Evolutionary conservation across 92 coral and sea anemone species (phyloP), one percentile per base, ranked within the genome.

Genomic region (Palythoa grandis): DNA sequence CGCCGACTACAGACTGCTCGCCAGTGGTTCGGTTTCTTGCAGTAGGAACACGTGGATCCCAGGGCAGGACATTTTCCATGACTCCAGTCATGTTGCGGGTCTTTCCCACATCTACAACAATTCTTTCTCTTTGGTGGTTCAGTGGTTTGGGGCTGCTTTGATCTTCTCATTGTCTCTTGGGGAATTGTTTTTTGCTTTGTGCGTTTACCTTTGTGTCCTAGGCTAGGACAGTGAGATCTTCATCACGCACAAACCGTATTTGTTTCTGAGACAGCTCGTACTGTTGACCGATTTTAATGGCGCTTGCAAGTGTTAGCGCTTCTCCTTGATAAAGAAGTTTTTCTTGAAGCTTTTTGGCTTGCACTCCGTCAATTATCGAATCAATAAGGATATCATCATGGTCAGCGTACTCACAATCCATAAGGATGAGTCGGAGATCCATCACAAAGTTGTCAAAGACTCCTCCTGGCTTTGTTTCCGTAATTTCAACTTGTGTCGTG

Each of bases 351-450:
- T 78, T 89, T 70, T 73, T 86, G 20, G 53, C 86, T 24, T 78
- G 72, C 22, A 89, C 92, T 12, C 87, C 92, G 58, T 80, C 87
- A 23, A 85, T 86, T 66, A 89, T 89, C 37, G 89, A 56, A 75
- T 89, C 89, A 60, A 86, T 86, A 72, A 89, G 72, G 70, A 89
- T 89, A 79, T 86, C 92, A 71, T 89, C 91, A 5, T 14, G 57
- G 23, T 88, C 84, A n/a, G 60, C 54, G 69, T 83, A 88, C 77
- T 88, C 91, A 75, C 88, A 88, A 79, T 88, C 91, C 87, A 88
- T 83, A 22, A 83, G 83, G 47, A 88, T 75, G 75, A 88, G 84
- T 72, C 71, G 17, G 11, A 88, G 71, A 76, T 88, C 91, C 54
- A 83, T 88, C 58, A 88, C 91, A 48, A 83, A 83, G 61, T 83